Conservation (phyloP, 2,113 vertebrate species). For the Xiphorhynchus elegans region DNA sequence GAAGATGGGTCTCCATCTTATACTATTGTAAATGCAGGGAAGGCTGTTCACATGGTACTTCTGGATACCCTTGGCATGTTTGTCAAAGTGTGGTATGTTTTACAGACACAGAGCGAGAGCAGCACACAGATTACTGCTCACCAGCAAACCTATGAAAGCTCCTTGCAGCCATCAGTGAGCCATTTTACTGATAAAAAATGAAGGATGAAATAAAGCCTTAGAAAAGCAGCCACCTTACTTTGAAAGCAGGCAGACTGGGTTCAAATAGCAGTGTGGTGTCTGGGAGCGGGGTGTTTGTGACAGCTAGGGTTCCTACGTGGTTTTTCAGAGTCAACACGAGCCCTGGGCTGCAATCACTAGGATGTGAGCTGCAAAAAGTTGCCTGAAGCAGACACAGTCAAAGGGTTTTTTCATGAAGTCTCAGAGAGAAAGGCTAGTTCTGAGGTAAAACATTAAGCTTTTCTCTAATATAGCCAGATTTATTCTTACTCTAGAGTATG, state of each 20-base stretch:
- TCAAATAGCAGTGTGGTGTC: neutral
- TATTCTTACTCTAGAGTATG: neutral
- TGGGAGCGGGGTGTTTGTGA: neutral
- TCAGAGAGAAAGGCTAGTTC: neutral
- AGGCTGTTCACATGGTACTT: neutral
- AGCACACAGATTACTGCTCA: neutral
- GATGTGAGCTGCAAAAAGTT: neutral
- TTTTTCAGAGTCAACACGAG: accelerated
- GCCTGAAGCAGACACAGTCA: neutral
- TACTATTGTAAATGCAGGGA: neutral
- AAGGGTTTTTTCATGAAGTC: neutral
- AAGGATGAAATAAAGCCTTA: neutral
- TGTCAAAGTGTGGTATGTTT: neutral
- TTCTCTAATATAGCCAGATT: neutral
- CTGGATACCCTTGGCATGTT: neutral
- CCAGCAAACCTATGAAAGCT: neutral
- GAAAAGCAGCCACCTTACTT: neutral
- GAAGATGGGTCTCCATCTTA: neutral
- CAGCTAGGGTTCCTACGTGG: accelerated
- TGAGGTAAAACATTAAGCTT: neutral
- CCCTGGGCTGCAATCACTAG: neutral
- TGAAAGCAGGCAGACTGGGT: neutral
- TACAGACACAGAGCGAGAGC: neutral
- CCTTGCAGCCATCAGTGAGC: neutral
- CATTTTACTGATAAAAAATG: neutral